phyloP scores from a whole-genome alignment of 2,113 vertebrate species.

The Semnornis frantzii region DNA sequence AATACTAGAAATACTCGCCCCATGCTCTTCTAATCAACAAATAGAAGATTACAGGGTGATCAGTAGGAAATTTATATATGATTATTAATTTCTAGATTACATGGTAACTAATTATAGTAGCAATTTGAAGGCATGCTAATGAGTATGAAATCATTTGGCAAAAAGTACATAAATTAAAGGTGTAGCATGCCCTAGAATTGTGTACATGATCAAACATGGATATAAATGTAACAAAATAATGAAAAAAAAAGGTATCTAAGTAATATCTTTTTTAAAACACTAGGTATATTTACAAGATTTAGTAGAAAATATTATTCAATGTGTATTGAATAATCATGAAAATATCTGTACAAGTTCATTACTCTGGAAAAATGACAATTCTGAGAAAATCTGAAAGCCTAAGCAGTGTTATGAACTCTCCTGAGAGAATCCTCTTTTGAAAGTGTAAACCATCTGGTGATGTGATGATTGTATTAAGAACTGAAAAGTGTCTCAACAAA shows the following conservation, averaged over 20 bases:
- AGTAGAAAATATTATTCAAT: not conserved
- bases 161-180: constrained; percentile 1
- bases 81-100: constrained; percentile 44
- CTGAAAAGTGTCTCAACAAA: too few species aligned
- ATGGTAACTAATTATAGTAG: constrained; percentile 38
- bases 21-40: constrained; percentile 55
- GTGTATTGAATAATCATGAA: not conserved
- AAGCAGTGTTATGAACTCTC: not conserved
- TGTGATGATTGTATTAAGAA: too few species aligned
- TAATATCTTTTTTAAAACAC: not conserved
- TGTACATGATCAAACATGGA: not conserved
- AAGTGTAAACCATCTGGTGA: too few species aligned
- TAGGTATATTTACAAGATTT: not conserved
- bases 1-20: constrained; percentile 21
- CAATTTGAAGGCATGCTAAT: not conserved
- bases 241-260: not conserved
- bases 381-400: not conserved
- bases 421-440: too few species aligned
- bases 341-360: not conserved
- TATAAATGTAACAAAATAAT: not conserved
- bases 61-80: constrained; percentile 29
- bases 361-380: not conserved
- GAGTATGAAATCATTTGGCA: not conserved
- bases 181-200: not conserved
- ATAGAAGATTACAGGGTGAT: constrained; percentile 53